Evolutionary conservation across 1,140 invertebrate genomes (phyloP), one percentile per base, ranked within the genome.

Genomic region (Leptopilina clavipes): DNA sequence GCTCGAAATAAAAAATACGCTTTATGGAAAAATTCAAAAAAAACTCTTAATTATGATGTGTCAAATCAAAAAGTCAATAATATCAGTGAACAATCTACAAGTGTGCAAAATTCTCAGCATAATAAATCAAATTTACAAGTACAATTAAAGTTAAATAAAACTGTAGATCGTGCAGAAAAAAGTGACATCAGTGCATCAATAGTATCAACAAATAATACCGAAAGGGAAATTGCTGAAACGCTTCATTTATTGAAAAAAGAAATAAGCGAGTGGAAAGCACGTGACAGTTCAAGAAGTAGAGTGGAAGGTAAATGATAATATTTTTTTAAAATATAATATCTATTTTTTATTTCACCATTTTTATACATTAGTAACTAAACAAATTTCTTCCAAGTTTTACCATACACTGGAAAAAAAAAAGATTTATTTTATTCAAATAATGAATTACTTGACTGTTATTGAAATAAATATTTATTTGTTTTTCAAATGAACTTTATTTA

Each of bases 181-280:
- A 75, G 43, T 43, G n/a, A 70, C 31, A n/a, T n/a, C n/a, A 8
- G 12, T 6, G 52, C 18, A 25, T 56, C 37, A 73, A 65, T 52
- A 44, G n/a, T 44, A 40, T 70, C 44, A 6, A 74, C 48, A 19
- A 70, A 76, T 25, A 8, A 75, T 14, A 44, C 45, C 1, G 70
- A 74, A 54, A 22, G 11, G 48, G 70, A 77, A 71, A 45, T 65
- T 40, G 31, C 73, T 17, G 56, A 72, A 11, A 45, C 76, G n/a
- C 56, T 80, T 9, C 37, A 71, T 3, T 14, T 76, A 11, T 25
- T 83, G 11, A 76, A 54, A 71, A 48, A 71, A 52, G 82, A 83
- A 80, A 81, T 83, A 31, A 71, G 44, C 65, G 78, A 80, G 40
- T 83, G 82, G 82, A 78, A 40, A 44, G 43, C 52, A 1, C 75